Evolutionary conservation across 30 jellyfish, hydroid and myxozoan species (phyloP).

Genomic region (Turritopsis rubra): DNA sequence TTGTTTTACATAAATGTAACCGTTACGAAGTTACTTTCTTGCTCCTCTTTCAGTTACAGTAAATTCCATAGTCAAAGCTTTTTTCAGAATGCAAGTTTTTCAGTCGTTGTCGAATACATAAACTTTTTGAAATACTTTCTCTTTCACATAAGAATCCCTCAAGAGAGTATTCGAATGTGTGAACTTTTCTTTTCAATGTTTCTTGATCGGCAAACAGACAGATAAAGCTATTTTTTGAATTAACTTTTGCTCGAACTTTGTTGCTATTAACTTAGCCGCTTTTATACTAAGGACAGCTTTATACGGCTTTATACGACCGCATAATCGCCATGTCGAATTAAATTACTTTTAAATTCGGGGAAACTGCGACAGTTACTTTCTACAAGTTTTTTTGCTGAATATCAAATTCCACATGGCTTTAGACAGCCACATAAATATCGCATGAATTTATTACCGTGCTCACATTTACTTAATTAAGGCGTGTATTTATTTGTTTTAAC

Average conservation of each 20-base stretch:
- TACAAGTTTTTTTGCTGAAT: no score
- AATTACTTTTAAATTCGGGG: background rate
- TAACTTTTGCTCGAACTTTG: background rate
- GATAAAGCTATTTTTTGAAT: background rate
- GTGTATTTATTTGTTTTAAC: no score
- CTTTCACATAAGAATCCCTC: background rate
- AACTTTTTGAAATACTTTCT: background rate
- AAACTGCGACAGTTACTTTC: no score
- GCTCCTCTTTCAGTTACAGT: conserved; percentile 6
- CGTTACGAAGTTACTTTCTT: background rate
- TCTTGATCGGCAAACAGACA: background rate
- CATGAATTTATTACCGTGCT: no score
- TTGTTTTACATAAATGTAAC: background rate
- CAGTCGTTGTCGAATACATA: background rate
- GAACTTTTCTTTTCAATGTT: background rate
- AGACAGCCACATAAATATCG: no score
- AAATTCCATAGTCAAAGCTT: background rate
- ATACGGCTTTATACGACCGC: no score
- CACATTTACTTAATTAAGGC: no score
- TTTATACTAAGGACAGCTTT: background rate
- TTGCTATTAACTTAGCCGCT: background rate
- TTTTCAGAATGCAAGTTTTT: background rate
- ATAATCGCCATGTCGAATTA: background rate
- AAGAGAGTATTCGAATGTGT: background rate
- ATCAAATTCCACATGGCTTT: no score